Conservation (phyloP, 1,140 invertebrate species). For the Aphidius gifuensis region DNA sequence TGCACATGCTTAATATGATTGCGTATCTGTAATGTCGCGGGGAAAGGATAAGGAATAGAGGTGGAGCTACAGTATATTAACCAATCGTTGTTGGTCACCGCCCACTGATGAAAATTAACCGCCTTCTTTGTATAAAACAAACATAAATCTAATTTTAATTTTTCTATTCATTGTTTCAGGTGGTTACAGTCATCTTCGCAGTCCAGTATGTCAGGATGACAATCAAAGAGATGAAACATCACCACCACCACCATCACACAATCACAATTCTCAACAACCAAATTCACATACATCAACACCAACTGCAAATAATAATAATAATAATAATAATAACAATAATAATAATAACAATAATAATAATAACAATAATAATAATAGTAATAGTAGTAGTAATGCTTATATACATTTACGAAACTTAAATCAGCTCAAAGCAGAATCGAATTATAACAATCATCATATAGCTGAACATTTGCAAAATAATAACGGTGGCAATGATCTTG, state of each 20-base stretch:
- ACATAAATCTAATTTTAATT: conserved; percentile 17
- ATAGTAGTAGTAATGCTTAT: conserved; percentile 47
- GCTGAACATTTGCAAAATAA: conserved; percentile 47
- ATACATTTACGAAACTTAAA: conserved; percentile 51
- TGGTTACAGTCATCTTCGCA: conserved; percentile 57
- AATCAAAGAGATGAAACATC: conserved; percentile 55
- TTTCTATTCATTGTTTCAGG: conserved; percentile 43
- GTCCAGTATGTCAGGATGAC: conserved; percentile 56
- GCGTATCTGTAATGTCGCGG: conserved; percentile 7
- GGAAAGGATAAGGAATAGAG: conserved; percentile 27
- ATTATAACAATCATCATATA: conserved; percentile 55
- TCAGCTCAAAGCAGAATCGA: conserved; percentile 54
- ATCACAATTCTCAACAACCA: conserved; percentile 44
- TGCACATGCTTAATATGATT: no score
- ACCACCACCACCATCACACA: conserved; percentile 52
- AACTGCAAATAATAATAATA: conserved; percentile 36
- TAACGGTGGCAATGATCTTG: conserved; percentile 37
- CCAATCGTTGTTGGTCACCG: conserved; percentile 11
- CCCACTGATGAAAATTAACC: conserved; percentile 1
- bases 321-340: conserved; percentile 27
- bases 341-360: conserved; percentile 28
- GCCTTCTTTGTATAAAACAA: conserved; percentile 1
- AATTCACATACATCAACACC: conserved; percentile 44
- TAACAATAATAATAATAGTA: conserved; percentile 50
- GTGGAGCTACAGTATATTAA: conserved; percentile 40